phyloP scores from a whole-genome alignment of 2,113 vertebrate genomes.

The Macroglossus sobrinus region DNA sequence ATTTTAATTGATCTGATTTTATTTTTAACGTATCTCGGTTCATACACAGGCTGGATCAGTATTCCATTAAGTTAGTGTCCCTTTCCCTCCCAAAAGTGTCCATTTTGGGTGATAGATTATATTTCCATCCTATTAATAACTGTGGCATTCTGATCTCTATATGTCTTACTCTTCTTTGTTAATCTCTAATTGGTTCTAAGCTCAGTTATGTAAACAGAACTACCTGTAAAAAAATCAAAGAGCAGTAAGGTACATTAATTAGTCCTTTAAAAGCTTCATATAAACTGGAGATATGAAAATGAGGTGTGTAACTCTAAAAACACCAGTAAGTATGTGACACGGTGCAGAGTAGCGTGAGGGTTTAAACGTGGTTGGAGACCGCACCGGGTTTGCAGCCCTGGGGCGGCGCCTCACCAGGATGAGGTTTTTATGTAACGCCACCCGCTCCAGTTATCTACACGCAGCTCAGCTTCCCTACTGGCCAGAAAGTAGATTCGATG shows the following conservation, averaged over 20 bases:
- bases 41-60: background rate
- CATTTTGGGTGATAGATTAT: background rate
- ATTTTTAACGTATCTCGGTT: background rate
- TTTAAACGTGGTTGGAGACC: background rate
- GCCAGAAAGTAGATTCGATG: background rate
- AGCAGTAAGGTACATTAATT: background rate
- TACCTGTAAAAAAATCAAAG: background rate
- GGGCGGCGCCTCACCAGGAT: background rate
- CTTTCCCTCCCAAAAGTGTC: background rate
- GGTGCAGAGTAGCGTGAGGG: background rate
- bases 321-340: background rate
- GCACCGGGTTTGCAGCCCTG: background rate
- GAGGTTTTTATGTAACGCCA: background rate
- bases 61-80: background rate
- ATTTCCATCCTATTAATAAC: background rate
- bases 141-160: background rate
- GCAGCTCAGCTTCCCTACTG: background rate
- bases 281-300: background rate
- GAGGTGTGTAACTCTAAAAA: background rate
- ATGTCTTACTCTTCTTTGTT: background rate
- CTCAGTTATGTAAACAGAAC: background rate
- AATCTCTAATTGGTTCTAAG: background rate
- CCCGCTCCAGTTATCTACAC: background rate
- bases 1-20: background rate
- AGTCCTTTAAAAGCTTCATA: background rate